Conservation (phyloP, 2,888 invertebrate species). For the Tenthredo scrophulariae region DNA sequence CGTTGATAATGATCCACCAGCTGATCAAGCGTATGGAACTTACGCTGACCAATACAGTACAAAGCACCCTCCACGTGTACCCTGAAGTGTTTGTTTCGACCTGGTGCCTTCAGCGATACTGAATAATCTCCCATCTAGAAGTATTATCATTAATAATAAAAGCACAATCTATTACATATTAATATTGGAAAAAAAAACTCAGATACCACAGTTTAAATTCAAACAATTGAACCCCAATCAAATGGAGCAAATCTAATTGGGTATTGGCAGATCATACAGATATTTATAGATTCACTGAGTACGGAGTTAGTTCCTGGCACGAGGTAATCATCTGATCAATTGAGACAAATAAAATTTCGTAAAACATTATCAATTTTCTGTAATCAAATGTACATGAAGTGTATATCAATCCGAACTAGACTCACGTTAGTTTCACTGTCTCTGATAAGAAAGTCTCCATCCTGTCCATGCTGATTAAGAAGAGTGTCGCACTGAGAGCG, state of each 20-base stretch:
- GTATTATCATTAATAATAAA: slow-evolving; percentile 3
- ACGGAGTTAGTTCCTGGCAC: neutral
- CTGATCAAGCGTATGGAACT: slow-evolving; percentile 97
- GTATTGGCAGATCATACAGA: neutral
- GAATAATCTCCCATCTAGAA: slow-evolving; percentile 98
- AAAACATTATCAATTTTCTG: neutral
- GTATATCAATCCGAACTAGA: slow-evolving; percentile 61
- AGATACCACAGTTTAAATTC: neutral
- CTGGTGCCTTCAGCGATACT: slow-evolving; percentile 98
- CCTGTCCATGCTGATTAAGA: slow-evolving; percentile 96
- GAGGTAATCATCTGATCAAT: slow-evolving; percentile 4
- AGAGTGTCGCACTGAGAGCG: slow-evolving; percentile 97
- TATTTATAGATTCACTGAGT: neutral
- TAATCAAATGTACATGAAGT: neutral
- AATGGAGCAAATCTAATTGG: neutral
- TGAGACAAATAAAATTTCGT: neutral
- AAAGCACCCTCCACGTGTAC: slow-evolving; percentile 96
- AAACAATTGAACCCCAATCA: neutral
- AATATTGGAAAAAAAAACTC: neutral
- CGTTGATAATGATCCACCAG: slow-evolving; percentile 99
- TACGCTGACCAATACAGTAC: slow-evolving; percentile 98
- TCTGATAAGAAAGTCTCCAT: slow-evolving; percentile 99
- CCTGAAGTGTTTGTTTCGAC: slow-evolving; percentile 99
- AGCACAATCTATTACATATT: slow-evolving; percentile 46
- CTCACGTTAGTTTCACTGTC: slow-evolving; percentile 99